Base-by-base conservation (phyloP, 2,113 vertebrate species). In the Rafetus swinhoei region DNA sequence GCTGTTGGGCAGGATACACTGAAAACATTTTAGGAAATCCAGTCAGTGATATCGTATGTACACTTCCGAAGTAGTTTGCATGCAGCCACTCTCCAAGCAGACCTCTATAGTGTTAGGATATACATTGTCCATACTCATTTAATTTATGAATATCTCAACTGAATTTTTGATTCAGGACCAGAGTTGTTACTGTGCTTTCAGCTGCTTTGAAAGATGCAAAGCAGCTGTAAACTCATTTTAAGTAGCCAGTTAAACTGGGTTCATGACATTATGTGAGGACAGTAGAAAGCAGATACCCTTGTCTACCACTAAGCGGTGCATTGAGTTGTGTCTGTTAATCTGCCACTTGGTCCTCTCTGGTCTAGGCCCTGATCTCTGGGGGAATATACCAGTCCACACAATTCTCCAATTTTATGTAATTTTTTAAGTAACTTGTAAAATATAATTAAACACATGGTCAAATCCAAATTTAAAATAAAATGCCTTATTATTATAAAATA, bases 361-460 rank as follows among this genome's bases (percentile, higher is more conserved):
- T 86, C 57, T 52, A 86, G 45, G 56, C 21, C 6, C 72, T 77
- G 16, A 79, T 13, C 57, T 52, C 57, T 52, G 27, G 39, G 69
- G 39, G 72, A 77, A 85, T 74, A 56, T 80, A 35, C 45, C 6
- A 55, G 0, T 56, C 5, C 79, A 6, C 9, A 2, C 74, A 72
- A 72, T 7, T 55, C 87, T 10, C n/a, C 35, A 15, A 32, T 81
- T 87, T 76, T 69, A 29, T 54, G 10, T 12, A 53, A n/a, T 21
- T 83, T 92, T 32, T 35, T 79, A 76, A 45, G 11, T 76, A 45
- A 76, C 24, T 76, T 80, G 35, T 56, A 87, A 89, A 22, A 22
- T 85, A 54, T 87, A 86, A 89, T 79, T 7, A 85, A 21, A 60
- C 0, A 3, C 27, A 45, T 77, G 74, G 76, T 56, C 22, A 79